phyloP scores from a whole-genome alignment of 2,797 vertebrate species.

The Leuciscus waleckii region DNA sequence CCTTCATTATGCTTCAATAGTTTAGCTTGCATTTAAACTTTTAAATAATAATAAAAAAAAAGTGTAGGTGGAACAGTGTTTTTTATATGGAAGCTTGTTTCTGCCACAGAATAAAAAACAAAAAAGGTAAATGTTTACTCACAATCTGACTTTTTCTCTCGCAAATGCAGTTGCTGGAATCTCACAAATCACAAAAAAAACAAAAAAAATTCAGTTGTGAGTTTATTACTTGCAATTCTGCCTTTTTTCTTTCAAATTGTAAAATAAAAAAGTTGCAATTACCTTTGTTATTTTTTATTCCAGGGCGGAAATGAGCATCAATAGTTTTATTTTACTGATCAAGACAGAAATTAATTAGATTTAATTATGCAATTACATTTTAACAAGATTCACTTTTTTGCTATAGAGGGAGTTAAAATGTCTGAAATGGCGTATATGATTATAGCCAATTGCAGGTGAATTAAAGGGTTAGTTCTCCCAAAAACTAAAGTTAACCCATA shows the following conservation, averaged over 20 bases:
- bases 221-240: neutral
- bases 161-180: neutral
- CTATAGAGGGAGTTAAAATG: neutral
- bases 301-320: neutral
- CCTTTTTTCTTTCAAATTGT: neutral
- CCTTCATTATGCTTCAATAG: conserved; percentile 3
- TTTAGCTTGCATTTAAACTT: conserved; percentile 15
- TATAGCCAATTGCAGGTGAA: neutral
- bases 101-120: neutral
- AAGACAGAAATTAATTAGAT: neutral
- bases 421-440: neutral
- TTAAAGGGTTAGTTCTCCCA: too few relatives aligned
- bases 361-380: neutral
- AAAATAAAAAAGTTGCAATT: too few relatives aligned
- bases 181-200: too few relatives aligned
- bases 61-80: neutral
- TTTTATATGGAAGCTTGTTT: neutral
- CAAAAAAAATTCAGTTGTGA: neutral
- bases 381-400: neutral
- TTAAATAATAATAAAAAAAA: neutral
- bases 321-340: neutral
- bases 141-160: neutral
- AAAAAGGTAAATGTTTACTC: neutral
- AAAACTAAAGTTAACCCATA: too few relatives aligned
- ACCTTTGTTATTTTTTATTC: neutral